Percentiles rank a stretch among this genome's conserved stretches.
phyloP scores from a whole-genome alignment of 2,888 invertebrate genomes.

The Lydus trimaculatus region DNA sequence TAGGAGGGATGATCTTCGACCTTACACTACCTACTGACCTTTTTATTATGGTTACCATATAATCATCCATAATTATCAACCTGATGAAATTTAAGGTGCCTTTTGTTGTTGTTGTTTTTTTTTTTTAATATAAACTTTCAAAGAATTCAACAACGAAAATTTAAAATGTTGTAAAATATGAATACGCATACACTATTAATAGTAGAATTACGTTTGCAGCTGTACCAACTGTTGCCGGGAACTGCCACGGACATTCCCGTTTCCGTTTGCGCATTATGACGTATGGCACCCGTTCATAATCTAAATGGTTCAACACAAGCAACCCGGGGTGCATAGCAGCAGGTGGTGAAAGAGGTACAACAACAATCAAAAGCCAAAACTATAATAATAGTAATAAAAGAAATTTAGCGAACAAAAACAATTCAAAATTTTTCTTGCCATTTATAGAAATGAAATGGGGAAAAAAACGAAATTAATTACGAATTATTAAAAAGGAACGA shows the following conservation, averaged over 20 bases:
- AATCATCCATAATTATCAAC: neutral
- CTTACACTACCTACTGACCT: neutral
- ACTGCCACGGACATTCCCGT: slow-evolving; percentile 37
- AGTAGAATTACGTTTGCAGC: slow-evolving; percentile 35
- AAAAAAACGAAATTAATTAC: neutral
- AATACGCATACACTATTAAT: slow-evolving; percentile 15
- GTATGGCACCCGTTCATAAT: slow-evolving; percentile 41
- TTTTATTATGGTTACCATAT: neutral
- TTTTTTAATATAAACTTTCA: neutral
- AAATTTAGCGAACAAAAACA: neutral
- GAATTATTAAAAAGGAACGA: neutral
- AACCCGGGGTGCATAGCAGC: slow-evolving; percentile 34
- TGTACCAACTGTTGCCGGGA: slow-evolving; percentile 42
- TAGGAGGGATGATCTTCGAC: neutral
- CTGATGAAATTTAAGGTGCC: neutral
- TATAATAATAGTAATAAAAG: neutral
- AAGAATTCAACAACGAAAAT: neutral
- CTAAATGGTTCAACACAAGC: slow-evolving; percentile 36
- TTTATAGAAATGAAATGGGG: neutral
- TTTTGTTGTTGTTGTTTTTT: too few relatives aligned
- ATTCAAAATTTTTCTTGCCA: neutral
- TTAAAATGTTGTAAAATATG: slow-evolving; percentile 18
- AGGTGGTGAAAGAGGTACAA: slow-evolving; percentile 29
- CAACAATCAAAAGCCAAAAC: slow-evolving; percentile 4
- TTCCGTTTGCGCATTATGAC: slow-evolving; percentile 40